phyloP scores from a whole-genome alignment of 2,888 invertebrate species.

The Nephrotoma appendiculata region DNA sequence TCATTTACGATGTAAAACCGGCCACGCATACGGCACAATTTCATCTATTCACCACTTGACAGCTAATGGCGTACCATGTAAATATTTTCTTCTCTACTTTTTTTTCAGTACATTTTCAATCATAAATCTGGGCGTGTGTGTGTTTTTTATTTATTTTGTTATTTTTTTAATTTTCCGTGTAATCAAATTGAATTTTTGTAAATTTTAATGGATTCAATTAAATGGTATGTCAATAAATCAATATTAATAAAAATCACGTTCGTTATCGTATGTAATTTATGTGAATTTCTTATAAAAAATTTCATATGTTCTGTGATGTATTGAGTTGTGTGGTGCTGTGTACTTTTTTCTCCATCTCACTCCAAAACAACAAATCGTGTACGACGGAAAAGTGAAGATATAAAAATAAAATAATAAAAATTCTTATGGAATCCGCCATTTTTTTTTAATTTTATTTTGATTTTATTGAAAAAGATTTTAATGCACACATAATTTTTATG shows the following conservation, averaged over 20 bases:
- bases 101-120: slow-evolving; percentile 1
- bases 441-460: background rate
- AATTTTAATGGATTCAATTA: background rate
- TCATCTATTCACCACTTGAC: slow-evolving; percentile 1
- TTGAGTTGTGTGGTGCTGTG: background rate
- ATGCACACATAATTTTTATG: background rate
- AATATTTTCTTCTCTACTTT: background rate
- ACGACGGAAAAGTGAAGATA: background rate
- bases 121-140: slow-evolving; percentile 1
- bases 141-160: background rate
- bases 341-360: background rate
- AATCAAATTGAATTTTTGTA: background rate
- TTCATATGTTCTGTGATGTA: background rate
- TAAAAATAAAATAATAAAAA: background rate
- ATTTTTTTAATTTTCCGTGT: background rate
- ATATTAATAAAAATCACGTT: background rate
- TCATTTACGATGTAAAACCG: background rate
- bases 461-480: background rate
- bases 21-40: background rate
- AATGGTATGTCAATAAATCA: background rate
- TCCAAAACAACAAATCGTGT: background rate
- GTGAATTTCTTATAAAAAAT: background rate
- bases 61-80: background rate
- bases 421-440: background rate
- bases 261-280: background rate